phyloP scores from a whole-genome alignment of 2,113 vertebrate species.

The Phalacrocorax brasilianus region DNA sequence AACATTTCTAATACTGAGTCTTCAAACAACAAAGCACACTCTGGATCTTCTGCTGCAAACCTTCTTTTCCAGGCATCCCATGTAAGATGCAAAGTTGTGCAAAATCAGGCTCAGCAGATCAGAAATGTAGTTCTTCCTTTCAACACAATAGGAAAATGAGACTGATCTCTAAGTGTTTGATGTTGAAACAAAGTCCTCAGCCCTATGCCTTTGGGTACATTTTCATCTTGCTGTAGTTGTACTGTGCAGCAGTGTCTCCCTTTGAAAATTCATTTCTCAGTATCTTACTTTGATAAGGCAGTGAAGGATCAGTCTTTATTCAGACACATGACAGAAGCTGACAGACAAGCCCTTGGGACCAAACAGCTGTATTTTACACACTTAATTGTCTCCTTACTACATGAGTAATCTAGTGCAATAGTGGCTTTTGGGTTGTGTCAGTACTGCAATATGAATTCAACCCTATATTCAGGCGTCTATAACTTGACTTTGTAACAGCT shows the following conservation, averaged over 20 bases:
- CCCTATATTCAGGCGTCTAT: neutral
- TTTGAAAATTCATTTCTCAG: constrained; percentile 20
- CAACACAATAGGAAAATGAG: neutral
- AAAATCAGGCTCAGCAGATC: neutral
- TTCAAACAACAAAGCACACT: neutral
- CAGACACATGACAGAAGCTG: neutral
- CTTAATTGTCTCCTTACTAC: neutral
- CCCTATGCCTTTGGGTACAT: neutral
- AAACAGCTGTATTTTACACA: neutral
- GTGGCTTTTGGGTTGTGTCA: neutral
- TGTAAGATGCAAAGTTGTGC: neutral
- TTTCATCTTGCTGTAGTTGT: neutral
- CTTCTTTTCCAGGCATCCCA: neutral
- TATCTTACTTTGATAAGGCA: neutral
- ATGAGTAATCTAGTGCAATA: neutral
- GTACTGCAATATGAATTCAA: neutral
- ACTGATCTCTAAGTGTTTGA: constrained; percentile 17
- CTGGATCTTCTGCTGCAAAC: neutral
- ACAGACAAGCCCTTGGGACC: neutral
- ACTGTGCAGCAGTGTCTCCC: neutral
- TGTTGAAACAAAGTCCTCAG: neutral
- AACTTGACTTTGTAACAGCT: neutral
- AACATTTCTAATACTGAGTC: neutral
- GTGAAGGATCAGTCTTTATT: neutral
- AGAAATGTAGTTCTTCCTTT: neutral